Evolutionary conservation across 2,797 vertebrate genomes (phyloP), one percentile per base, ranked within the genome.

Genomic region (Distichodus sexfasciatus): DNA sequence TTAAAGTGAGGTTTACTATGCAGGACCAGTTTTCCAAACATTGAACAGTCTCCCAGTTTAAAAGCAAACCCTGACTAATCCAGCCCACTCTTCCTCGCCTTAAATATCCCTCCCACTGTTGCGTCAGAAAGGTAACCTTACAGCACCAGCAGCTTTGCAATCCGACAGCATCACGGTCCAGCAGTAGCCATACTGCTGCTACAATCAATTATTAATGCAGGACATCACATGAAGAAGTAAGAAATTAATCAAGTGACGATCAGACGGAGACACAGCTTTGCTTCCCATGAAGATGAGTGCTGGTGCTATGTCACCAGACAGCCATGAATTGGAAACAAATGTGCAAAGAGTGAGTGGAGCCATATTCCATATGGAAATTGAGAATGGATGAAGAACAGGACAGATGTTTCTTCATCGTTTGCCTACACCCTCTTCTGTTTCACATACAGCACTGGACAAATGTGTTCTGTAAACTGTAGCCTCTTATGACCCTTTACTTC

Each of bases 91-190:
- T 36, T 35, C 60, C 47, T n/a, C 23, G 12, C 55, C 53, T 73
- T 74, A 72, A 50, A 69, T 74, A 74, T 74, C 61, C 48, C 59
- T 35, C 64, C 26, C 35, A 33, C 40, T 53, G 43, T 64, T 54
- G 77, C 82, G 83, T 84, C 80, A 79, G 81, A 81, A 78, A 83
- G 69, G 71, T 84, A 87, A 87, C 83, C 85, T 84, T 87, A 88
- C 1, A 1, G 79, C 10, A 72, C 75, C 43, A 3, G 75, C n/a
- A n/a, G n/a, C n/a, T n/a, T n/a, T n/a, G n/a, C n/a, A n/a, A n/a
- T n/a, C n/a, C n/a, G n/a, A n/a, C n/a, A n/a, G n/a, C 47, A 66
- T 81, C 70, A 58, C 79, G 24, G 74, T 73, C 80, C 84, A 83
- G 69, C 69, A 76, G 75, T 53, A 78, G 81, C 80, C 50, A 46